Percentiles rank a stretch among this genome's conserved stretches.
phyloP scores from a whole-genome alignment of 37 sponge, comb jelly and placozoan species.

The Theonella swinhoei region DNA sequence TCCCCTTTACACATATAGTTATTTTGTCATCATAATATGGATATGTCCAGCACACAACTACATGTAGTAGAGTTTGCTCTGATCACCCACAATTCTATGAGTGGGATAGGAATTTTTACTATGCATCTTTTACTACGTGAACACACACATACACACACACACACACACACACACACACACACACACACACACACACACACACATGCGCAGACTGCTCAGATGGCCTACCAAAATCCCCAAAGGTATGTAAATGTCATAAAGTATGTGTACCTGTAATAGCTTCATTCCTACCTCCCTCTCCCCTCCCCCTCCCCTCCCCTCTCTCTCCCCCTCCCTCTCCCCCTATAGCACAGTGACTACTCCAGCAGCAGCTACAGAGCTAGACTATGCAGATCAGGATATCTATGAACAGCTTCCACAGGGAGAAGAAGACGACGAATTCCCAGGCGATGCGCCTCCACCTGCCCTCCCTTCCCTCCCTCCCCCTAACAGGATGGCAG shows the following conservation, averaged over 20 bases:
- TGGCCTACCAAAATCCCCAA: neutral
- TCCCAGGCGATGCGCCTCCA: neutral
- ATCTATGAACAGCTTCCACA: conserved; percentile 41
- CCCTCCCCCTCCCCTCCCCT: neutral
- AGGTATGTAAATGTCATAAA: neutral
- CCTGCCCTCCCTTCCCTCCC: neutral
- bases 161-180: no score
- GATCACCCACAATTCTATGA: no score
- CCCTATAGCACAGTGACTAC: no score
- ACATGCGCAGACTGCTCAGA: neutral
- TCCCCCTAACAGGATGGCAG: neutral
- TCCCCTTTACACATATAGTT: no score
- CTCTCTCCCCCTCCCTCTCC: neutral
- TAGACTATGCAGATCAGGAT: neutral
- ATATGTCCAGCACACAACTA: no score
- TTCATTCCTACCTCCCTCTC: neutral
- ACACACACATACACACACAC: no score
- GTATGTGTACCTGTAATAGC: no score
- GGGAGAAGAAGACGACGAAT: neutral
- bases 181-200: no score
- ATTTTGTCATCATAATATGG: no score
- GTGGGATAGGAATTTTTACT: no score
- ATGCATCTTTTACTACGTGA: no score
- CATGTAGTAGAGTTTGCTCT: no score
- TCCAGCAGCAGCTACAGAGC: neutral